Percentiles rank a stretch among this genome's conserved stretches.
These are phyloP conservation scores for Lordiphosa clarofinis DNA, from an alignment of 1,140 invertebrate species.

Conservation along the genomic window DNA sequence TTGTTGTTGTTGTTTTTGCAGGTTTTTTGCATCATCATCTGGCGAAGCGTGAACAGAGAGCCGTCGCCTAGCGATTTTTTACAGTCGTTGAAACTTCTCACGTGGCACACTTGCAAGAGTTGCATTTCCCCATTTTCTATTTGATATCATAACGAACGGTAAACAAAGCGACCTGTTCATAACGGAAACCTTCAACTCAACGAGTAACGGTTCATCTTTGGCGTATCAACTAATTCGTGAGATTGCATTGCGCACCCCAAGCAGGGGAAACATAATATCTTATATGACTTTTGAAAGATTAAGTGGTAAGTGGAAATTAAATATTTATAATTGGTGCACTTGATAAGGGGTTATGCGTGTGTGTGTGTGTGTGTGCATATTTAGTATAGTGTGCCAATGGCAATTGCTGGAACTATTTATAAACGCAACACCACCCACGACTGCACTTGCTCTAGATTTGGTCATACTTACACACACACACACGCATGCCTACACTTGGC, in stretches of 20 bases:
- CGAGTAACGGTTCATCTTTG: constrained; percentile 25
- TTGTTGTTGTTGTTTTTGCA: no score
- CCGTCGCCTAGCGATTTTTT: no score
- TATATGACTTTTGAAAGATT: constrained; percentile 80
- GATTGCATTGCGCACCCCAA: constrained; percentile 73
- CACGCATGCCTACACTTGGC: no score
- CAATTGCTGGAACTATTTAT: background rate
- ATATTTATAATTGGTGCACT: background rate
- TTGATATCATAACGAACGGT: constrained; percentile 3
- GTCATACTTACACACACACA: no score
- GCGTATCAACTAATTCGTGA: constrained; percentile 58
- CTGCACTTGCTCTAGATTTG: no score
- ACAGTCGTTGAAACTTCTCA: no score
- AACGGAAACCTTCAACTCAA: constrained; percentile 24
- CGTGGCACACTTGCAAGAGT: background rate
- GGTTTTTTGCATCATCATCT: no score
- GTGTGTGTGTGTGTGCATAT: constrained; percentile 1
- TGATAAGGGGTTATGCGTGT: background rate
- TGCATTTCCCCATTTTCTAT: constrained; percentile 4
- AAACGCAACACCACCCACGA: background rate
- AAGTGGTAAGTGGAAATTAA: constrained; percentile 64
- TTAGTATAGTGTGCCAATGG: background rate
- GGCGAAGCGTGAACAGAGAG: no score
- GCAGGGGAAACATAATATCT: constrained; percentile 78
- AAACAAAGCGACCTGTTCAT: background rate